Base-by-base conservation (phyloP, 1,140 invertebrate species). In the Philotrypesis tridentata region DNA sequence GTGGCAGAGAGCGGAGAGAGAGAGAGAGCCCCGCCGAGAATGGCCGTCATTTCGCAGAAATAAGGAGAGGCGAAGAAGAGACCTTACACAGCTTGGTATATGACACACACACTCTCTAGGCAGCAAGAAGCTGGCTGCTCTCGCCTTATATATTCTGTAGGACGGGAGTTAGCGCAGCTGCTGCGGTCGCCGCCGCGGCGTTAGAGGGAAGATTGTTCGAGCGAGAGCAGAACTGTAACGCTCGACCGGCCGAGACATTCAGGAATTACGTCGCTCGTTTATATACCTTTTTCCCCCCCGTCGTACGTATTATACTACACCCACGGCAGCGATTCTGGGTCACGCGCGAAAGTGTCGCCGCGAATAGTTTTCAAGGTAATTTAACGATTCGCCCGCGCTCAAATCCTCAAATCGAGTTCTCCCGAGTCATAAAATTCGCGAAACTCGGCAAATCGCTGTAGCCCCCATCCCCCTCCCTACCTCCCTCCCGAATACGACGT, bases 41-140 rank as follows among this genome's bases (percentile, higher is more conserved):
- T 72, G 60, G 55, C 61, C 61, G 70, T 60, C 55, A 63, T 72
- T 71, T 71, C 14, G 33, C 40, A 72, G 31, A 72, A 63, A 72
- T 79, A 72, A 79, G 78, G 70, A 37, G 65, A 17, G 23, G 27
- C 29, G 33, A n/a, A 63, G 7, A 37, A 40, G 27, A 23, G 27
- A 23, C 63, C 29, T 79, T 71, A 68, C 11, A 29, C 21, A 11
- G 17, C 27, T 27, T 25, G 60, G n/a, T n/a, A n/a, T 23, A 25
- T 48, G 23, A 17, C 29, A 61, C 60, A 23, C 61, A 63, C 33
- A 2, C 23, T 11, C 12, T 25, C 61, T 43, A 77, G 3, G 11
- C 25, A 2, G 12, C 17, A 29, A 14, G 61, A 11, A 29, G n/a
- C 55, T 37, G 17, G n/a, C 37, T 48, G 3, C 40, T 43, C n/a